Evolutionary conservation across 2,113 vertebrate species (phyloP).

Genomic region (Desmodus rotundus): DNA sequence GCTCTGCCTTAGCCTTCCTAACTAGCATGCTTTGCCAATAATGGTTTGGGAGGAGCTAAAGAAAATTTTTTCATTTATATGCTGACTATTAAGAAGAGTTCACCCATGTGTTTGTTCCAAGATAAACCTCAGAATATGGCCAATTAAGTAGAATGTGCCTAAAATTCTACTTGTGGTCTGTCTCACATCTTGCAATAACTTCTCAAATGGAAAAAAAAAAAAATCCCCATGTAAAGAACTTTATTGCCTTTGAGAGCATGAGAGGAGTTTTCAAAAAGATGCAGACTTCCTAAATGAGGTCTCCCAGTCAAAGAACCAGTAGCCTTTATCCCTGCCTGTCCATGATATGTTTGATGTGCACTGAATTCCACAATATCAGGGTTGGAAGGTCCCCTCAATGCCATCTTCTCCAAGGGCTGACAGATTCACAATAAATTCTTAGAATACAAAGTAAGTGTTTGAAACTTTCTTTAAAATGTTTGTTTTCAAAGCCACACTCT

Average conservation of each 20-base stretch:
- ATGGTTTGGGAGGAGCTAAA: not conserved
- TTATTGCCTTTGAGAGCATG: not conserved
- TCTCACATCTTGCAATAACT: not conserved
- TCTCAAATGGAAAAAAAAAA: not conserved
- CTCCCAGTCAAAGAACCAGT: not conserved
- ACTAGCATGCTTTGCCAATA: not conserved
- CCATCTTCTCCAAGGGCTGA: not conserved
- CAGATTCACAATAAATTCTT: not conserved
- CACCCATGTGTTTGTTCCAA: not conserved
- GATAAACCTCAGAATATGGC: constrained; percentile 9
- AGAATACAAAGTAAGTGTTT: not conserved
- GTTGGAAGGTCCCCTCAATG: not conserved
- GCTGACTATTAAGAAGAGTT: not conserved
- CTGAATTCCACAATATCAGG: not conserved
- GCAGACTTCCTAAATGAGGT: not conserved
- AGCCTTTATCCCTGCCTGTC: not conserved
- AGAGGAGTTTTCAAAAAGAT: not conserved
- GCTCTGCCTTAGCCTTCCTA: not conserved
- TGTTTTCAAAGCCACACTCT: not conserved
- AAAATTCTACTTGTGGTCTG: not conserved
- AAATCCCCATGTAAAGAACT: not conserved
- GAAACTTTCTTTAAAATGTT: not conserved
- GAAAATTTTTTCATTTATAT: not conserved
- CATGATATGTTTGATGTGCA: not conserved
- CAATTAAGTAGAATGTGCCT: not conserved